A percentile compares a stretch with the other conserved stretches of the same genome.
phyloP scores from a whole-genome alignment of 2,888 invertebrate species.

The Erebia palarica region DNA sequence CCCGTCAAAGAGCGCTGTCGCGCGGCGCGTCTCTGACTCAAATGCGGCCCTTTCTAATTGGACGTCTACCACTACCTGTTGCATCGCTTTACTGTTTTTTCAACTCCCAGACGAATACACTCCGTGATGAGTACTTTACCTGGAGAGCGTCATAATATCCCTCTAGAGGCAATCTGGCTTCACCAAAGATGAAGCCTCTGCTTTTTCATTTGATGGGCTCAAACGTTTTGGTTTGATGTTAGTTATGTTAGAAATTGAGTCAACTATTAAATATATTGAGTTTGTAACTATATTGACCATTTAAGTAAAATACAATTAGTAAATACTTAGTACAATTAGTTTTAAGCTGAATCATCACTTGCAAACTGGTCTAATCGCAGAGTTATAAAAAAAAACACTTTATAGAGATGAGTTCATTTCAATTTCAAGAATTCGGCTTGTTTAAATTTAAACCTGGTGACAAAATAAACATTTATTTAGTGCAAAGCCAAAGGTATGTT shows the following conservation, averaged over 20 bases:
- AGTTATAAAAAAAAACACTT: no score
- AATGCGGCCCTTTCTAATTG: constrained; percentile 76
- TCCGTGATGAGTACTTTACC: constrained; percentile 65
- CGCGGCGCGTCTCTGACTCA: constrained; percentile 68
- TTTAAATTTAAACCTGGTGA: no score
- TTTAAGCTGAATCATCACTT: no score
- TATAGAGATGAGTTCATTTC: no score
- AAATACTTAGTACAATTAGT: no score
- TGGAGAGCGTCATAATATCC: constrained; percentile 64
- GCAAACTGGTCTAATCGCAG: no score
- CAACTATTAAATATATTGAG: no score
- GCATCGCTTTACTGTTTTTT: constrained; percentile 69
- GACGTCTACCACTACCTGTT: constrained; percentile 81
- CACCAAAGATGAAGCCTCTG: constrained; percentile 36
- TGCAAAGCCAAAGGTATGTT: neutral
- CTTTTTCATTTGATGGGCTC: constrained; percentile 22
- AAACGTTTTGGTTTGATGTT: neutral
- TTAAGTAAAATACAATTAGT: no score
- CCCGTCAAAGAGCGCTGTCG: constrained; percentile 73
- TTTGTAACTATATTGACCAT: no score
- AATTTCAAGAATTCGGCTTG: no score
- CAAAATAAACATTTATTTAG: no score
- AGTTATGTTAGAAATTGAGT: neutral
- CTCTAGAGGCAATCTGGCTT: constrained; percentile 50
- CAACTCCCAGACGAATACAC: constrained; percentile 58